phyloP scores from a whole-genome alignment of 2,113 vertebrate genomes.

The Siniperca knerii region DNA sequence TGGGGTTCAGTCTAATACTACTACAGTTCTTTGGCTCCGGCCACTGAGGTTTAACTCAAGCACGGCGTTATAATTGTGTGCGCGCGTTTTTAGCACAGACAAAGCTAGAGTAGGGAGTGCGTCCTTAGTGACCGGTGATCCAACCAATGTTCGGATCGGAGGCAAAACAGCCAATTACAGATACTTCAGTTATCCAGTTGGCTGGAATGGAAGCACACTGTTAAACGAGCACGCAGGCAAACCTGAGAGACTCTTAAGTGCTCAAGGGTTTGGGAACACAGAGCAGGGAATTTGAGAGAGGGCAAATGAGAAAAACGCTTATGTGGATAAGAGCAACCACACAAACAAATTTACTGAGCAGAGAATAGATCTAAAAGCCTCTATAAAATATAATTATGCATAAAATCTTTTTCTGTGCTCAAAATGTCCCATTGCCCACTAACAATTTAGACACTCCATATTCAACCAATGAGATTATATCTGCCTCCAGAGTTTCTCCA shows the following conservation, averaged over 20 bases:
- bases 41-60: not conserved
- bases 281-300: not conserved
- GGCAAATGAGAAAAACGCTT: not conserved
- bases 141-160: not conserved
- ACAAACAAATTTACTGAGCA: not conserved
- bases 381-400: not conserved
- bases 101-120: not conserved
- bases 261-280: not conserved
- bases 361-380: not conserved
- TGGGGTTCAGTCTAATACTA: not conserved
- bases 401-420: not conserved
- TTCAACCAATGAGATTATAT: not conserved
- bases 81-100: not conserved
- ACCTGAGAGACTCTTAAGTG: not conserved
- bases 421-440: not conserved
- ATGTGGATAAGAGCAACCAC: not conserved
- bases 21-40: not conserved
- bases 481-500: constrained; percentile 24
- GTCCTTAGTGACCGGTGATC: not conserved
- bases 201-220: not conserved
- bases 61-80: not conserved
- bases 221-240: not conserved
- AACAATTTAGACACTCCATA: not conserved
- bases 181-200: too few species aligned
- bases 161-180: not conserved